phyloP scores from a whole-genome alignment of 2,888 invertebrate genomes.

The Nomada lathburiana region DNA sequence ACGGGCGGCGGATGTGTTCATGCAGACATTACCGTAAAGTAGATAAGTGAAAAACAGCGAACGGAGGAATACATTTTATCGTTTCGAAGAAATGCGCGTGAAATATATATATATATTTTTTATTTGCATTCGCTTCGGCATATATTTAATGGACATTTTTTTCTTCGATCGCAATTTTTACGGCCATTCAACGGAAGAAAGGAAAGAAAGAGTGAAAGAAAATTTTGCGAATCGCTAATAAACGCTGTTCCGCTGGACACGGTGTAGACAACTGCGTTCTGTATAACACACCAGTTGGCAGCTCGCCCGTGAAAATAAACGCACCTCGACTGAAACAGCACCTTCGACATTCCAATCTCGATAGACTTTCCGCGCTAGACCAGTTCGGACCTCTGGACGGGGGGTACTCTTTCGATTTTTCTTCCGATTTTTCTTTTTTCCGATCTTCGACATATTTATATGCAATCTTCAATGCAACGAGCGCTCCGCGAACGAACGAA shows the following conservation, averaged over 20 bases:
- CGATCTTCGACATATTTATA: too few relatives aligned
- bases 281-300: conserved; percentile 60
- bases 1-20: too few relatives aligned
- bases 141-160: too few relatives aligned
- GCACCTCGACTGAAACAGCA: conserved; percentile 42
- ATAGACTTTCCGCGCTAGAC: conserved; percentile 23
- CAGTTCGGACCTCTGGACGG: not conserved
- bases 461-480: not conserved
- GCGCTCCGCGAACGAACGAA: not conserved
- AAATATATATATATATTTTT: too few relatives aligned
- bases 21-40: too few relatives aligned
- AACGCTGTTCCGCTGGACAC: conserved; percentile 30
- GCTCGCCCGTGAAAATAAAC: conserved; percentile 71
- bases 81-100: too few relatives aligned
- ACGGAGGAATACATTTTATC: too few relatives aligned
- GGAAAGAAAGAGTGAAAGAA: not conserved
- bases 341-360: conserved; percentile 39
- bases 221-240: conserved; percentile 27
- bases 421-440: not conserved
- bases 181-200: not conserved
- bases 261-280: conserved; percentile 5
- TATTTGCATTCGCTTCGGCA: too few relatives aligned
- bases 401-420: not conserved
- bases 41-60: too few relatives aligned
- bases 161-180: not conserved